Evolutionary conservation across 1,140 invertebrate genomes (phyloP).

Genomic region (Choristoneura fumiferana): DNA sequence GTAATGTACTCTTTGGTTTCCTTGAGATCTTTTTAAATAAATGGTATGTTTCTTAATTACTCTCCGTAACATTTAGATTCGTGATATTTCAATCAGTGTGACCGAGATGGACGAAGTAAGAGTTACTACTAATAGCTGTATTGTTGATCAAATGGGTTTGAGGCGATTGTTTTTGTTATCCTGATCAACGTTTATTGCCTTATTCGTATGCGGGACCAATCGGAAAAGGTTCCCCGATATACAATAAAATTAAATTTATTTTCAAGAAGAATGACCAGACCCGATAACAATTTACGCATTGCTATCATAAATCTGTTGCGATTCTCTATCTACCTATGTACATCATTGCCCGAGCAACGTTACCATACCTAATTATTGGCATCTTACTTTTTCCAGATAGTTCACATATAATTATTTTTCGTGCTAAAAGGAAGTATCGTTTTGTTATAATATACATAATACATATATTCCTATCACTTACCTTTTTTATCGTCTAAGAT

Average conservation of each 20-base stretch:
- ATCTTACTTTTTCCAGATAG: too few relatives aligned
- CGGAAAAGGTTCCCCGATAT: slow-evolving; percentile 51
- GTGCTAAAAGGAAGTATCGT: too few relatives aligned
- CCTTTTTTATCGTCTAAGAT: too few relatives aligned
- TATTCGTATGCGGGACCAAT: slow-evolving; percentile 60
- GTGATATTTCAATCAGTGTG: too few relatives aligned
- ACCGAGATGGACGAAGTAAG: neutral
- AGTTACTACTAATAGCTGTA: slow-evolving; percentile 36
- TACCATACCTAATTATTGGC: too few relatives aligned
- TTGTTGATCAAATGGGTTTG: slow-evolving; percentile 48
- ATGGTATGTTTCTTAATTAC: too few relatives aligned
- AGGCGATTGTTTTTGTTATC: slow-evolving; percentile 56
- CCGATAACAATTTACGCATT: slow-evolving; percentile 9
- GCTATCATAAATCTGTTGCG: neutral
- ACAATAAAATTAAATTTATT: slow-evolving; percentile 61
- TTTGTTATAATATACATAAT: too few relatives aligned
- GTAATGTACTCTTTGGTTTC: too few relatives aligned
- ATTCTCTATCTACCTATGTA: neutral
- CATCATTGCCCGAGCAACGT: neutral
- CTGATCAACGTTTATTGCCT: slow-evolving; percentile 63
- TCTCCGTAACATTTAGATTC: too few relatives aligned
- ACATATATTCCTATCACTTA: too few relatives aligned
- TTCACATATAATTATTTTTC: too few relatives aligned
- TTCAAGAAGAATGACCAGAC: slow-evolving; percentile 42
- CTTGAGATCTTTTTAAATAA: too few relatives aligned